Conservation (phyloP, 2,113 vertebrate species). For the Nansenia antarctica region DNA sequence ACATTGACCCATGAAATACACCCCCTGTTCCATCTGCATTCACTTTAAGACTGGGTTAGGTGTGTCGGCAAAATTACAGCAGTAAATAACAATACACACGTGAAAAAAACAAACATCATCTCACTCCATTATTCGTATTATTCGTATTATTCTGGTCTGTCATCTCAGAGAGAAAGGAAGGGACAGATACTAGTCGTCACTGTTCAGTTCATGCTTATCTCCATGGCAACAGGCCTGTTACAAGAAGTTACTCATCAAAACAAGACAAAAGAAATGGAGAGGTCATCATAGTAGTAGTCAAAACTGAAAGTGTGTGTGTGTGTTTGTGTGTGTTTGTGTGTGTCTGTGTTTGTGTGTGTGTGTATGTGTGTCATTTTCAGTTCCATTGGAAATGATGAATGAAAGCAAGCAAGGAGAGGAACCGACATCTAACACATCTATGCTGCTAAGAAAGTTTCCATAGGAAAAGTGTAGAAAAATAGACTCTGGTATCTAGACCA, state of each 20-base stretch:
- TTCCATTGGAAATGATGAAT: slow-evolving; percentile 6
- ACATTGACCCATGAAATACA: slow-evolving; percentile 7
- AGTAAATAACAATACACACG: slow-evolving; percentile 15
- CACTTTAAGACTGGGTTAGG: slow-evolving; percentile 15
- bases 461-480: slow-evolving; percentile 65
- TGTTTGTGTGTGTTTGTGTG: not conserved
- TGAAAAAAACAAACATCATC: not conserved
- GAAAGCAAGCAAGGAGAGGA: not conserved
- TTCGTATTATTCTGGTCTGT: slow-evolving; percentile 25
- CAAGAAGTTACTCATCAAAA: not conserved
- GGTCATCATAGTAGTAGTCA: not conserved
- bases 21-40: slow-evolving; percentile 18
- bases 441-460: slow-evolving; percentile 22
- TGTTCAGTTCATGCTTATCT: too few species aligned
- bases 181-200: not conserved
- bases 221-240: too few species aligned
- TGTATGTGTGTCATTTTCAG: too few species aligned
- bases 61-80: slow-evolving; percentile 21
- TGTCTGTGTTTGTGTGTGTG: not conserved
- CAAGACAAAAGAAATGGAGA: not conserved
- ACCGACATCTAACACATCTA: not conserved
- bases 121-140: not conserved
- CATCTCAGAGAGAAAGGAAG: not conserved
- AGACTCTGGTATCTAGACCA: slow-evolving; percentile 36
- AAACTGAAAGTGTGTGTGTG: not conserved